Percentiles rank a stretch among this genome's conserved stretches.
Evolutionary conservation across 2,888 invertebrate species (phyloP).

Genomic region (Erebia palarica): DNA sequence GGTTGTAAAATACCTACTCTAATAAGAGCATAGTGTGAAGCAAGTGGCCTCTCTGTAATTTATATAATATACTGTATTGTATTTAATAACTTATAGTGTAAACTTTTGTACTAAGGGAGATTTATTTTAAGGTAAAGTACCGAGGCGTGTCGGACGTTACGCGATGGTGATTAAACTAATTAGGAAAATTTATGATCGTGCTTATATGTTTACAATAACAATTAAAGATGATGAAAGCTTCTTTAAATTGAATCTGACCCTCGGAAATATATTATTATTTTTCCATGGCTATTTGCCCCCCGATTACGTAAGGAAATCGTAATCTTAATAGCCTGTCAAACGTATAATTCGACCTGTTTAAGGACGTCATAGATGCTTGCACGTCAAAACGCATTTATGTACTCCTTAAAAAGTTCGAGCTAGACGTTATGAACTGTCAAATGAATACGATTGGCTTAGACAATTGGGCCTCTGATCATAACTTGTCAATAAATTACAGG

Average conservation of each 20-base stretch:
- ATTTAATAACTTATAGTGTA: slow-evolving; percentile 33
- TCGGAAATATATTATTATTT: background rate
- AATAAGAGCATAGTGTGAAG: slow-evolving; percentile 20
- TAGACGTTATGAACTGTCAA: no score
- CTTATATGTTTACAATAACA: slow-evolving; percentile 56
- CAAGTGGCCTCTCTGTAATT: slow-evolving; percentile 28
- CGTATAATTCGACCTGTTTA: no score
- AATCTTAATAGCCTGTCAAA: no score
- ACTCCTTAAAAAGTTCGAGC: no score
- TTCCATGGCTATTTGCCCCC: background rate
- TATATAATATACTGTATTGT: slow-evolving; percentile 30
- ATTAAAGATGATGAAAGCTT: slow-evolving; percentile 32
- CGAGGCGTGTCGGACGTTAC: slow-evolving; percentile 59
- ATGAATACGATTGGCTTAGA: no score
- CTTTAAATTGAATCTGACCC: slow-evolving; percentile 23
- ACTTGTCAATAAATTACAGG: slow-evolving; percentile 1
- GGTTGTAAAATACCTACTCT: slow-evolving; percentile 20
- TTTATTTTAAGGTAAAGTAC: slow-evolving; percentile 45
- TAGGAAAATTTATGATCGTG: slow-evolving; percentile 64
- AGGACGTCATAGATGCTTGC: no score
- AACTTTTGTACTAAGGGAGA: slow-evolving; percentile 33
- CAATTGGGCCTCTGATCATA: no score
- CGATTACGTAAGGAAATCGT: no score
- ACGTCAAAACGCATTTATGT: no score
- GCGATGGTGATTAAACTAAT: slow-evolving; percentile 71